A percentile compares a stretch with the other conserved stretches of the same genome.
phyloP scores from a whole-genome alignment of 2,888 invertebrate genomes.

The Diarsia brunnea region DNA sequence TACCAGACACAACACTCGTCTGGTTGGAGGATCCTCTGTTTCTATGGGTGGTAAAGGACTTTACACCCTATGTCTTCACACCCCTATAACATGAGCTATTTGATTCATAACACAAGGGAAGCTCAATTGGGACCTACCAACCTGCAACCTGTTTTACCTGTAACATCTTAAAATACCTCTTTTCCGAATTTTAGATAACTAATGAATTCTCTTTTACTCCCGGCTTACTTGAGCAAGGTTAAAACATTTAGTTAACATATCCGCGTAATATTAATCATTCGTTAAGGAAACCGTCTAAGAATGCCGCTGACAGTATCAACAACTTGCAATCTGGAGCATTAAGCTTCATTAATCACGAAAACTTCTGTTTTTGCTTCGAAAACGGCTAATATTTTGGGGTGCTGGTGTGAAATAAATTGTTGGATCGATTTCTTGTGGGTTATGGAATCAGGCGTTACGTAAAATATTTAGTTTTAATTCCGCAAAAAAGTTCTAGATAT shows the following conservation, averaged over 20 bases:
- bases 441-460: neutral
- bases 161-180: neutral
- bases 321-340: slow-evolving; percentile 58
- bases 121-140: too few species aligned
- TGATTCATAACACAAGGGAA: too few species aligned
- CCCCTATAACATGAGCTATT: too few species aligned
- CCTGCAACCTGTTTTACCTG: too few species aligned
- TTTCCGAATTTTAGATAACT: neutral
- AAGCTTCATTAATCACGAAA: slow-evolving; percentile 66
- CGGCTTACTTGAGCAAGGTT: slow-evolving; percentile 16
- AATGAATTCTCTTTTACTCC: neutral
- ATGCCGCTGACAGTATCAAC: slow-evolving; percentile 59
- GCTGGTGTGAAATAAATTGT: slow-evolving; percentile 20
- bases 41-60: too few species aligned
- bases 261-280: slow-evolving; percentile 50
- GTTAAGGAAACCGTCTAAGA: slow-evolving; percentile 43
- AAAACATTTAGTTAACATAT: slow-evolving; percentile 46
- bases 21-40: too few species aligned
- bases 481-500: neutral
- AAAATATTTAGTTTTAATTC: neutral
- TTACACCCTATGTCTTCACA: too few species aligned
- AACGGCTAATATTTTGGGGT: slow-evolving; percentile 19
- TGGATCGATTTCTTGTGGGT: slow-evolving; percentile 10
- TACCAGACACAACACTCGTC: too few species aligned
- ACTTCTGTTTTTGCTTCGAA: slow-evolving; percentile 63